Percentiles rank a stretch among this genome's conserved stretches.
These are phyloP conservation scores for Sarcophaga variegata DNA, from an alignment of 2,888 invertebrate species.

Conservation along the genomic window DNA sequence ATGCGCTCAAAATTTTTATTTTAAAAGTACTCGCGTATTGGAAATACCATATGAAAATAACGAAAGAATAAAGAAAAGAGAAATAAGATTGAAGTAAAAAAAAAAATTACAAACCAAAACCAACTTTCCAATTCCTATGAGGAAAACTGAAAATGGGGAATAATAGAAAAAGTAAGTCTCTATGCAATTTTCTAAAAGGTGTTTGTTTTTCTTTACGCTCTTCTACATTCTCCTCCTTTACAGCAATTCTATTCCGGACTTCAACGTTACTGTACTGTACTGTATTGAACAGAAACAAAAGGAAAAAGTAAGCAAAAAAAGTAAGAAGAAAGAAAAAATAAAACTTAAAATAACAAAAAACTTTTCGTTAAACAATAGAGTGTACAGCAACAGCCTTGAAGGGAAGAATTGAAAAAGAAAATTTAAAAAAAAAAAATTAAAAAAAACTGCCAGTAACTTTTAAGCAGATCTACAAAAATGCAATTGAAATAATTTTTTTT, in stretches of 20 bases:
- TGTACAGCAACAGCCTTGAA: neutral
- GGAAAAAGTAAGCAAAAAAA: constrained; percentile 33
- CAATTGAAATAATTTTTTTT: constrained; percentile 9
- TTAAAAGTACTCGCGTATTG: too few relatives aligned
- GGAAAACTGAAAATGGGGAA: constrained; percentile 43
- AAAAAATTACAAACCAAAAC: constrained; percentile 44
- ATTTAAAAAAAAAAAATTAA: neutral
- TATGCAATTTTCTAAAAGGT: constrained; percentile 70
- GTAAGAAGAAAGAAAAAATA: constrained; percentile 29
- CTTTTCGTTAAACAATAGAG: constrained; percentile 51
- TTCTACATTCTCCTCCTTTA: neutral
- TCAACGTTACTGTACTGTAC: constrained; percentile 39
- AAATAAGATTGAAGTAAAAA: constrained; percentile 53
- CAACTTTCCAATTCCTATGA: constrained; percentile 57
- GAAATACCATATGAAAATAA: neutral
- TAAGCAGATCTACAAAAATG: constrained; percentile 22
- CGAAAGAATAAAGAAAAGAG: constrained; percentile 13
- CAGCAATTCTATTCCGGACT: neutral
- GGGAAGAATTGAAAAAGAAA: neutral
- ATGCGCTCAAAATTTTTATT: too few relatives aligned
- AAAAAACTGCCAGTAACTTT: constrained; percentile 83
- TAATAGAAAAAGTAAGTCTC: constrained; percentile 48
- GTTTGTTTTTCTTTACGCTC: constrained; percentile 28
- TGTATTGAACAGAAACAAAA: constrained; percentile 28
- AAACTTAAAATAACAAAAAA: constrained; percentile 57